Evolutionary conservation across 2,888 invertebrate species (phyloP), one percentile per base, ranked within the genome.

Genomic region (Graphium colonna): DNA sequence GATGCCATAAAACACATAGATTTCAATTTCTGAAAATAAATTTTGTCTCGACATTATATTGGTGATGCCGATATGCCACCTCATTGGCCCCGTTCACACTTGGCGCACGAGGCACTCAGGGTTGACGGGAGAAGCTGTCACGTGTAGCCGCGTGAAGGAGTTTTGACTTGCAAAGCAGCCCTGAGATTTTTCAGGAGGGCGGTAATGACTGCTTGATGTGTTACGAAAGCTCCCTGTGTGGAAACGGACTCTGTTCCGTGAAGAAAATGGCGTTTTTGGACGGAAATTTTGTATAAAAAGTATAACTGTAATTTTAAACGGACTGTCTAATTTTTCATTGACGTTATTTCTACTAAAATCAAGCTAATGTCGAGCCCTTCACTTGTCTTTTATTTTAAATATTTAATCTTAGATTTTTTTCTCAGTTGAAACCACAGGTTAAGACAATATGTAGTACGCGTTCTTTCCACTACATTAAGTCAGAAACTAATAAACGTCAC

Each of bases 91-190:
- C 51, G 31, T 51, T 62, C 68, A 61, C 66, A 68, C 65, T 62
- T 64, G 68, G 65, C 58, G 52, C 58, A 62, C 59, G 49, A 42
- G 59, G 60, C 61, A 60, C 61, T 63, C 56, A 57, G 16, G 26
- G 51, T 36, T 54, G 53, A 53, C 44, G 54, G 54, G 60, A 56
- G 60, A 58, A 59, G 55, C 60, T 60, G 67, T 65, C 67, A 60
- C 63, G 58, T 60, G 57, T 55, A 44, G 59, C 55, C 64, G 40
- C 59, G 60, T 62, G 61, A 73, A 79, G 71, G 73, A 77, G 81
- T 79, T 88, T 88, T 87, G 87, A 89, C 88, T 89, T 89, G 89
- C 88, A 88, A 89, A 89, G 76, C 79, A 87, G 85, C 45, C 73
- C 69, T 60, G 77, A 83, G 85, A 83, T 87, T 88, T 87, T 88